These are phyloP conservation scores for Myoxocephalus aenaeus DNA, from an alignment of 2,797 vertebrate genomes.

Conservation along the genomic window DNA sequence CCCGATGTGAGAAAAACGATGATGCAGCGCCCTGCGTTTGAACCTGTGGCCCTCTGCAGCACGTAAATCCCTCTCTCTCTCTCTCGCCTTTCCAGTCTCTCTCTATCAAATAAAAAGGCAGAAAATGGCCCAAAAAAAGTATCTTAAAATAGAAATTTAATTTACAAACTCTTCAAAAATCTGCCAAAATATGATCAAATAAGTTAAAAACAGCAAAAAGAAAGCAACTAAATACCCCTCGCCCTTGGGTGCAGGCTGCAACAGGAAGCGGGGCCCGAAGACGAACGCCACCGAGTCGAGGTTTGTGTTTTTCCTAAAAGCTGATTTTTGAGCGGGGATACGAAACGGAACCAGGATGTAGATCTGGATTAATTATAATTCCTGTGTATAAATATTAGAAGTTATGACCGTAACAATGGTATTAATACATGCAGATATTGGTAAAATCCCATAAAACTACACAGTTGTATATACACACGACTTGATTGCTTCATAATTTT, in stretches of 20 bases:
- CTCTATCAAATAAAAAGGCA: too few species aligned
- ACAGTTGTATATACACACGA: not conserved
- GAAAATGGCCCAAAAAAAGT: too few species aligned
- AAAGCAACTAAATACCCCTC: too few species aligned
- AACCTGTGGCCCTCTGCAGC: too few species aligned
- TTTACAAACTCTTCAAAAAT: too few species aligned
- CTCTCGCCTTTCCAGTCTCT: too few species aligned
- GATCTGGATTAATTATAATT: not conserved
- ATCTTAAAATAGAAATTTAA: too few species aligned
- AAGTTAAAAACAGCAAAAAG: too few species aligned
- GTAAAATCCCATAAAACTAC: not conserved
- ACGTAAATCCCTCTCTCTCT: too few species aligned
- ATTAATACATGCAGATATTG: not conserved
- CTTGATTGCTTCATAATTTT: not conserved
- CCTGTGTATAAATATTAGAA: not conserved
- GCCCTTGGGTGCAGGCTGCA: not conserved
- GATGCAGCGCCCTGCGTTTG: too few species aligned
- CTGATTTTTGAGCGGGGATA: not conserved
- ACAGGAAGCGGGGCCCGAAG: conserved; percentile 45
- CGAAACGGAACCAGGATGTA: not conserved
- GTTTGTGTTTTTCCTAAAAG: not conserved
- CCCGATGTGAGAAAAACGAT: too few species aligned
- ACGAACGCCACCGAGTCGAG: not conserved
- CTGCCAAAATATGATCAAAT: too few species aligned
- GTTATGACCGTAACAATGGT: not conserved